Evolutionary conservation across 2,888 invertebrate species (phyloP).

Genomic region (Linnaemya tessellans): DNA sequence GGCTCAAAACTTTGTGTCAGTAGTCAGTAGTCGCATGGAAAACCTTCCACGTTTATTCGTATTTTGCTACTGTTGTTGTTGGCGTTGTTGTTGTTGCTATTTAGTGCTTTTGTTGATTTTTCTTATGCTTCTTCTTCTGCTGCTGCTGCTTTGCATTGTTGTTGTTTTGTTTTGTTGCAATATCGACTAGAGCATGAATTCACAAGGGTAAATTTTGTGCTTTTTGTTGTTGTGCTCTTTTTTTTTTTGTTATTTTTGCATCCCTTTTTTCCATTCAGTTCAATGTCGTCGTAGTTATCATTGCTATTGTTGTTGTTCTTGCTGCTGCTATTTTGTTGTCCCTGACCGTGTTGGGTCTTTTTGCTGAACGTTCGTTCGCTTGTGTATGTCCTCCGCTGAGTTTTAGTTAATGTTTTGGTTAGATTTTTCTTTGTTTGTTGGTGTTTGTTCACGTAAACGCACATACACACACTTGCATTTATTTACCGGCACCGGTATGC

Average conservation of each 20-base stretch:
- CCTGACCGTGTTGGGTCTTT: conserved; percentile 64
- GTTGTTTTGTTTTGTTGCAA: conserved; percentile 66
- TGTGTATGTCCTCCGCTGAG: conserved; percentile 65
- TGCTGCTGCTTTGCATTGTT: conserved; percentile 73
- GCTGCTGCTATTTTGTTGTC: conserved; percentile 55
- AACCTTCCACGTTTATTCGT: conserved; percentile 67
- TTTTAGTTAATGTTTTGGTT: conserved; percentile 76
- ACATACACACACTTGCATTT: conserved; percentile 30
- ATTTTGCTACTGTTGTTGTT: conserved; percentile 42
- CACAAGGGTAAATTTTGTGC: conserved; percentile 70
- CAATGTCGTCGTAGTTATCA: conserved; percentile 52
- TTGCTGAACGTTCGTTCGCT: conserved; percentile 4
- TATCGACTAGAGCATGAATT: conserved; percentile 48
- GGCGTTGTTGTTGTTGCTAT: conserved; percentile 41
- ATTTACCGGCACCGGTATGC: conserved; percentile 61
- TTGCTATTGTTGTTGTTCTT: conserved; percentile 40
- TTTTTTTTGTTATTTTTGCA: conserved; percentile 59
- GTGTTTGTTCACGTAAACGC: conserved; percentile 46
- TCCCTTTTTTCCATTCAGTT: conserved; percentile 64
- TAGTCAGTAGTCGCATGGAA: conserved; percentile 66
- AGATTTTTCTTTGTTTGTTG: conserved; percentile 70
- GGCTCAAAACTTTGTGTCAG: conserved; percentile 77
- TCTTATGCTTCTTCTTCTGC: conserved; percentile 74
- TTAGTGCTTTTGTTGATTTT: conserved; percentile 58
- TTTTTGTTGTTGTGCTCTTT: conserved; percentile 63